phyloP scores from a whole-genome alignment of 2,797 vertebrate genomes.

The Spheniscus humboldti region DNA sequence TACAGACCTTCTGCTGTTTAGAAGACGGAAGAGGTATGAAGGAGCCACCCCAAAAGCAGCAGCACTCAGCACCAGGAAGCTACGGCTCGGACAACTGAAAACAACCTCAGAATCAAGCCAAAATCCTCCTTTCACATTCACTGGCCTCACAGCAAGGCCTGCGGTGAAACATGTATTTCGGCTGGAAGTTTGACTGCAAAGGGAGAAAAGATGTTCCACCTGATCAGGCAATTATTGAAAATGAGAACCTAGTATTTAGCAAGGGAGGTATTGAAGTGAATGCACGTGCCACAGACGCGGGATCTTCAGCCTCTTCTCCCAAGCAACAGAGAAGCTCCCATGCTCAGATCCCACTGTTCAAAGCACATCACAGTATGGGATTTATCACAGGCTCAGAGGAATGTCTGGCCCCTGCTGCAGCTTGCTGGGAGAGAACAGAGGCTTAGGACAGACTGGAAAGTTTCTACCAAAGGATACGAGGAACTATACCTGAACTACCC shows the following conservation, averaged over 20 bases:
- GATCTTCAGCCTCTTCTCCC: not conserved
- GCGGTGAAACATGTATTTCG: not conserved
- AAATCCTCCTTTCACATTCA: not conserved
- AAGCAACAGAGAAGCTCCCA: not conserved
- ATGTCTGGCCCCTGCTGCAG: not conserved
- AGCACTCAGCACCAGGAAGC: not conserved
- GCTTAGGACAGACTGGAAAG: not conserved
- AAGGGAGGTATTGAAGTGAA: not conserved
- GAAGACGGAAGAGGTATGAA: not conserved
- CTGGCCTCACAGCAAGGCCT: not conserved
- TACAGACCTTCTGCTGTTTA: not conserved
- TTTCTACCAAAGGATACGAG: not conserved
- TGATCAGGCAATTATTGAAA: not conserved
- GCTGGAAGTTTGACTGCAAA: not conserved
- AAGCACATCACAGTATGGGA: not conserved
- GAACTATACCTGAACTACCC: not conserved
- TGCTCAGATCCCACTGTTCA: not conserved
- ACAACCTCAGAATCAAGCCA: not conserved
- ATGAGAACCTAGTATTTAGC: not conserved
- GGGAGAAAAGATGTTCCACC: not conserved
- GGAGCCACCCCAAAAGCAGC: not conserved
- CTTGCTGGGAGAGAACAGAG: not conserved
- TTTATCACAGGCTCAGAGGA: not conserved
- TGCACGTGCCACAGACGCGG: not conserved
- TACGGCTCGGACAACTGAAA: not conserved